These are phyloP conservation scores for Pungitius pungitius DNA, from an alignment of 2,113 vertebrate species.

Conservation along the genomic window DNA sequence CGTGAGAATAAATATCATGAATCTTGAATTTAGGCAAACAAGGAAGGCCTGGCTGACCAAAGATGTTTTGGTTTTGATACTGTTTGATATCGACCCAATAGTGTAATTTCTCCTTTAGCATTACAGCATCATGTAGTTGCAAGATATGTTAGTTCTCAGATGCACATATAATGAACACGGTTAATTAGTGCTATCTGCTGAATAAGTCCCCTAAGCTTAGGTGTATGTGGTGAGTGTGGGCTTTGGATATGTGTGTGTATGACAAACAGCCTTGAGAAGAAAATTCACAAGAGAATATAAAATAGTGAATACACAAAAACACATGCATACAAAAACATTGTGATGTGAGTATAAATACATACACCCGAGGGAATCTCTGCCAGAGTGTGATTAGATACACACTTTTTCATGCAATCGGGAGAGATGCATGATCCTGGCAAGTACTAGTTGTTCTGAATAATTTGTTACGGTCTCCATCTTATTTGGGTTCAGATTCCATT, in stretches of 20 bases:
- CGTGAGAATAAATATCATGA: too few species aligned
- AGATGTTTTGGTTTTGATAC: not conserved
- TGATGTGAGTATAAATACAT: conserved; percentile 39
- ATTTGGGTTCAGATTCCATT: conserved; percentile 62
- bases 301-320: conserved; percentile 10
- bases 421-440: conserved; percentile 54
- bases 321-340: conserved; percentile 30
- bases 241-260: not conserved
- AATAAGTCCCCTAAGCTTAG: conserved; percentile 9
- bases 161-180: conserved; percentile 26
- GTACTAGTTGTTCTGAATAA: conserved; percentile 56
- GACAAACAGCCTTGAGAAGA: conserved; percentile 15
- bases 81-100: not conserved
- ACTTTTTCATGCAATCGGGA: conserved; percentile 66
- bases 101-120: not conserved
- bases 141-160: not conserved
- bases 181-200: conserved; percentile 3
- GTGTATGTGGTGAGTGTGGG: not conserved
- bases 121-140: not conserved
- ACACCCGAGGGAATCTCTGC: conserved; percentile 47
- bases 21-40: too few species aligned
- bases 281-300: conserved; percentile 15
- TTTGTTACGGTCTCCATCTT: conserved; percentile 45
- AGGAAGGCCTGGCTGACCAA: not conserved
- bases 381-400: conserved; percentile 53